These are phyloP conservation scores for rat (Rattus norvegicus) DNA, from an alignment of 2,113 vertebrate species.

Conservation along the genomic window GRCr8 NC_086025.1:117793001-117793500, in stretches of 20 bases:
- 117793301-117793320: too few species aligned
- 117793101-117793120: background rate
- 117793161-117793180: fast-evolving
- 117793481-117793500: background rate
- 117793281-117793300: background rate
- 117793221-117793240: background rate
- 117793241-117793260: background rate
- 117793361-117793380: fast-evolving
- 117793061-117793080: too few species aligned
- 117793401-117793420: fast-evolving
- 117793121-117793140: fast-evolving
- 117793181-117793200: too few species aligned
- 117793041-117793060: too few species aligned
- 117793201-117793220: background rate
- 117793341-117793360: background rate
- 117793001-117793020: background rate
- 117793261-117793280: background rate
- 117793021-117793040: too few species aligned
- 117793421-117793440: fast-evolving
- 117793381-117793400: background rate
- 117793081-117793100: background rate
- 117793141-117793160: fast-evolving
- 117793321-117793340: background rate
- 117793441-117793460: background rate
- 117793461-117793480: too few species aligned